Evolutionary conservation across 2,113 vertebrate species (phyloP).

Genomic region (Dromas ardeola): DNA sequence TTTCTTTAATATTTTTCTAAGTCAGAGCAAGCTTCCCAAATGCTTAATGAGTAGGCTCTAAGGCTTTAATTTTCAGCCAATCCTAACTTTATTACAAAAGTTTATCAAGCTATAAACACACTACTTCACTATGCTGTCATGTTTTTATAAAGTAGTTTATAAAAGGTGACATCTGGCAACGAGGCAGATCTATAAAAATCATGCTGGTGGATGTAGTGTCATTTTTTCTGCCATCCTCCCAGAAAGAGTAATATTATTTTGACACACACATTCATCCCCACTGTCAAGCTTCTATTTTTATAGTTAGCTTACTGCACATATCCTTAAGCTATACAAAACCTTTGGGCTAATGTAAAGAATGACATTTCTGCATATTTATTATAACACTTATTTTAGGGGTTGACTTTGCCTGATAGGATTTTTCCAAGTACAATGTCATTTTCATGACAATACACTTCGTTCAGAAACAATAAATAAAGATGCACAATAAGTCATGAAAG

Average conservation of each 20-base stretch:
- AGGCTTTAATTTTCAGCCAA: slow-evolving; percentile 74
- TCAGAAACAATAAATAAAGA: slow-evolving; percentile 64
- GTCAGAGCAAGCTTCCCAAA: slow-evolving; percentile 57
- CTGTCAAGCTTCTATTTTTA: slow-evolving; percentile 86
- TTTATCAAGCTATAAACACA: slow-evolving; percentile 81
- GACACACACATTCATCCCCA: slow-evolving; percentile 82
- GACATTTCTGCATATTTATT: slow-evolving; percentile 84
- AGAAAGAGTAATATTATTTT: slow-evolving; percentile 86
- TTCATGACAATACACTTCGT: slow-evolving; percentile 65
- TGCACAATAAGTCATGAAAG: slow-evolving; percentile 59
- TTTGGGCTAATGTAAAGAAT: slow-evolving; percentile 82
- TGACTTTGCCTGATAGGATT: slow-evolving; percentile 79
- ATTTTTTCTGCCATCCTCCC: slow-evolving; percentile 77
- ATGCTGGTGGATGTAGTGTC: slow-evolving; percentile 78
- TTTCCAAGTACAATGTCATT: slow-evolving; percentile 75
- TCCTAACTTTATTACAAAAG: slow-evolving; percentile 77
- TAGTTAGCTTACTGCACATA: slow-evolving; percentile 78
- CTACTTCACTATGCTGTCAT: slow-evolving; percentile 68
- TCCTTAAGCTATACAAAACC: slow-evolving; percentile 84
- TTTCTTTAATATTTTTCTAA: slow-evolving; percentile 55
- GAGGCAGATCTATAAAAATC: slow-evolving; percentile 79
- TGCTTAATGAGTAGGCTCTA: slow-evolving; percentile 71
- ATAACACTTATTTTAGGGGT: slow-evolving; percentile 74
- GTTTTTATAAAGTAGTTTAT: slow-evolving; percentile 83
- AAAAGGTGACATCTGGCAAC: slow-evolving; percentile 85